These are phyloP conservation scores for Pandemis heparana DNA, from an alignment of 2,888 invertebrate species.

Conservation along the genomic window DNA sequence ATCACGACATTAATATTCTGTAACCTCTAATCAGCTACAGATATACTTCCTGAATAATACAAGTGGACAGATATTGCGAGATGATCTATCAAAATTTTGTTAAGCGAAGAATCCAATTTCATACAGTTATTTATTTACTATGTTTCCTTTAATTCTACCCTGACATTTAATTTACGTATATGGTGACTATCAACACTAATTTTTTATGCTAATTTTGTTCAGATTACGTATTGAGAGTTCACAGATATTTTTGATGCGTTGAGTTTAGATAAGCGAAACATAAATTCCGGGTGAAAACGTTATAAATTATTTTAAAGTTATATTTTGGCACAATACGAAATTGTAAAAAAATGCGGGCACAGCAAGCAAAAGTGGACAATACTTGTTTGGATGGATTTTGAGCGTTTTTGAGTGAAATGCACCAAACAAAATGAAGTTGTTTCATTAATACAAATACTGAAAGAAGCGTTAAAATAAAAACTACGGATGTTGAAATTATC, in stretches of 20 bases:
- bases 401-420: constrained; percentile 12
- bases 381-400: constrained; percentile 15
- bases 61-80: constrained; percentile 79
- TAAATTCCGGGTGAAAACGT: constrained; percentile 21
- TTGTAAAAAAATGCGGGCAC: constrained; percentile 59
- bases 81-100: constrained; percentile 68
- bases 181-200: constrained; percentile 87
- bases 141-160: constrained; percentile 87
- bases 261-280: constrained; percentile 46
- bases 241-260: constrained; percentile 42
- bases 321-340: constrained; percentile 82
- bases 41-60: constrained; percentile 61
- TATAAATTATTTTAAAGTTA: constrained; percentile 57
- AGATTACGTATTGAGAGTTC: constrained; percentile 72
- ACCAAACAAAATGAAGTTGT: background rate
- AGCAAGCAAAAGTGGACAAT: constrained; percentile 25
- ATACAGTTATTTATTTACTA: constrained; percentile 68
- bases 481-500: constrained; percentile 51
- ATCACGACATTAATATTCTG: constrained; percentile 67
- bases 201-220: constrained; percentile 76
- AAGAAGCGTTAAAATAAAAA: constrained; percentile 4
- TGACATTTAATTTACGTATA: constrained; percentile 96
- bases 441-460: constrained; percentile 25
- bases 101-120: constrained; percentile 74
- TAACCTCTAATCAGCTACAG: constrained; percentile 58